Evolutionary conservation across 1,140 invertebrate genomes (phyloP).

Genomic region (Bicyclus anynana): DNA sequence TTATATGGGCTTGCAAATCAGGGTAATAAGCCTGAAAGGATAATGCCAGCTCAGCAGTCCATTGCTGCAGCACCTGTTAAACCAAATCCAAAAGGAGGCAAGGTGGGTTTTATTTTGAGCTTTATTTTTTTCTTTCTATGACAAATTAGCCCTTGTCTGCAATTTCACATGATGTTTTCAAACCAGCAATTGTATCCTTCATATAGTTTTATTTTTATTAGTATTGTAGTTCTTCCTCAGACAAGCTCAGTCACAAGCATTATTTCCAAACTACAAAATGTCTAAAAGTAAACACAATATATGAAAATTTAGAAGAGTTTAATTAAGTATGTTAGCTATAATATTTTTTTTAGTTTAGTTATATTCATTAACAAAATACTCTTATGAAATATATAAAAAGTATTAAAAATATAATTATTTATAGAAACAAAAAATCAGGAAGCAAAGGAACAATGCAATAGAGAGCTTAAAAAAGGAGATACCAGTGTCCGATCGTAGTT

Average conservation of each 20-base stretch:
- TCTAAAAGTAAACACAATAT: no score
- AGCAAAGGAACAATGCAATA: constrained; percentile 66
- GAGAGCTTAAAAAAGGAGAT: constrained; percentile 69
- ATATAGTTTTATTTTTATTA: no score
- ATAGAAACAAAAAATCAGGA: constrained; percentile 70
- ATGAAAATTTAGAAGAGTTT: no score
- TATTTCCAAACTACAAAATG: no score
- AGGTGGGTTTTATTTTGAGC: constrained; percentile 36
- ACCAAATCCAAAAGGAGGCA: constrained; percentile 51
- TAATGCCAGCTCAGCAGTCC: constrained; percentile 63
- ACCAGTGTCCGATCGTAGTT: constrained; percentile 59
- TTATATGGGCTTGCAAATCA: constrained; percentile 50
- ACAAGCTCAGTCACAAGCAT: no score
- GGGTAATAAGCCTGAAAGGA: constrained; percentile 44
- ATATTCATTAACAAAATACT: no score
- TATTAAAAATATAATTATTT: background rate
- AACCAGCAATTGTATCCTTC: no score
- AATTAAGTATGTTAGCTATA: no score
- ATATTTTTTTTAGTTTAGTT: no score
- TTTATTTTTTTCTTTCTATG: background rate
- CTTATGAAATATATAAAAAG: background rate
- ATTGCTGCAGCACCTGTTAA: constrained; percentile 43
- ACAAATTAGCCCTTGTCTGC: no score
- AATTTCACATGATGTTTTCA: no score
- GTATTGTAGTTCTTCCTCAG: no score